phyloP scores from a whole-genome alignment of 92 coral and sea anemone species.

The Nematostella vectensis region DNA sequence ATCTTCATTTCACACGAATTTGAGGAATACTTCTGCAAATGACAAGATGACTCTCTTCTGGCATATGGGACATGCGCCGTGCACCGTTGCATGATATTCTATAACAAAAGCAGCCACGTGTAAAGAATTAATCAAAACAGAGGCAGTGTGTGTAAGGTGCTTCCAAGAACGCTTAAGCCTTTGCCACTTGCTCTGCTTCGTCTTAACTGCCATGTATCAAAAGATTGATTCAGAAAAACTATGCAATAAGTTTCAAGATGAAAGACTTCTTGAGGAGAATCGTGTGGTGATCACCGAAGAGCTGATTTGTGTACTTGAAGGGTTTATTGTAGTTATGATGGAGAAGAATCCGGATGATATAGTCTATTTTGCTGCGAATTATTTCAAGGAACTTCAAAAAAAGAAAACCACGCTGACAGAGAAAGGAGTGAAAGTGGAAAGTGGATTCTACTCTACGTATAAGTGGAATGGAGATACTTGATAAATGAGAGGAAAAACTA shows the following conservation, averaged over 20 bases:
- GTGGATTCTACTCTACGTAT: slow-evolving; percentile 34
- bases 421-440: slow-evolving; percentile 40
- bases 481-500: not conserved
- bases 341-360: slow-evolving; percentile 35
- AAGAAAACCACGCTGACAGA: slow-evolving; percentile 31
- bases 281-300: slow-evolving; percentile 38
- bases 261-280: not conserved
- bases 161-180: no score
- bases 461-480: slow-evolving; percentile 37
- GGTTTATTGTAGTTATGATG: slow-evolving; percentile 41
- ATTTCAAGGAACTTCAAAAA: slow-evolving; percentile 32
- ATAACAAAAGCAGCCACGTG: no score
- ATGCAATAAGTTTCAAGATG: not conserved
- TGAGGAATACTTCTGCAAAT: no score
- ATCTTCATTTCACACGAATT: no score
- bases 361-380: slow-evolving; percentile 39
- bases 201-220: no score
- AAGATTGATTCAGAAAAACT: no score
- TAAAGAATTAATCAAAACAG: no score
- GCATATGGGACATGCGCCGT: no score
- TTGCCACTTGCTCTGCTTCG: no score
- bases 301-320: slow-evolving; percentile 43
- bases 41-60: no score
- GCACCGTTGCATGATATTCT: no score
- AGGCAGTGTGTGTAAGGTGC: no score